These are phyloP conservation scores for Philopedon plagiatum DNA, from an alignment of 2,888 invertebrate genomes.

Conservation along the genomic window DNA sequence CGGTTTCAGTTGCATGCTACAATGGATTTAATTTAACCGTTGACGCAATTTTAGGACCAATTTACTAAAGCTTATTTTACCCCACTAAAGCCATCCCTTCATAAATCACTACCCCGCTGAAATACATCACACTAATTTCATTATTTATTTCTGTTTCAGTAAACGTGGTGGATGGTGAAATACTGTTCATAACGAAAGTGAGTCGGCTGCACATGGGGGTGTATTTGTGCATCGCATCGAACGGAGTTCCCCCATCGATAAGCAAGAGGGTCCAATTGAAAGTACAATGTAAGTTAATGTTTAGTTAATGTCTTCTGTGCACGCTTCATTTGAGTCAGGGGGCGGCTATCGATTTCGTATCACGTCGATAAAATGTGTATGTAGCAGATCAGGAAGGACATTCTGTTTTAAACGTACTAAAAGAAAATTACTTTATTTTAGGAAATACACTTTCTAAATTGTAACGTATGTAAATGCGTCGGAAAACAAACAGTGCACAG, in stretches of 20 bases:
- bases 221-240: constrained; percentile 93
- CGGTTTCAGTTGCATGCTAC: neutral
- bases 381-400: too few species aligned
- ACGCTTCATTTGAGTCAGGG: constrained; percentile 1
- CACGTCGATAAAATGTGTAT: neutral
- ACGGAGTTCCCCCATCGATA: constrained; percentile 92
- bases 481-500: too few species aligned
- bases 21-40: neutral
- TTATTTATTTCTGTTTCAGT: constrained; percentile 73
- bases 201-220: constrained; percentile 94
- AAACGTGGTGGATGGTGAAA: constrained; percentile 89
- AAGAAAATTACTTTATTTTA: too few species aligned
- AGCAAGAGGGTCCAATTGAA: constrained; percentile 87
- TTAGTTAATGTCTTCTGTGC: constrained; percentile 28
- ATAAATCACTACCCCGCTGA: constrained; percentile 41
- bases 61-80: constrained; percentile 29
- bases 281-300: constrained; percentile 82
- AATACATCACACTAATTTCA: constrained; percentile 36
- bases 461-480: too few species aligned
- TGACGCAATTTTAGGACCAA: constrained; percentile 9
- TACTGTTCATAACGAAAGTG: constrained; percentile 88
- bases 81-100: constrained; percentile 30
- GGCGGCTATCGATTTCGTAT: neutral
- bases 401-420: too few species aligned
- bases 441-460: too few species aligned